Evolutionary conservation across 2,113 vertebrate species (phyloP).

Genomic region (Pseudonaja textilis): DNA sequence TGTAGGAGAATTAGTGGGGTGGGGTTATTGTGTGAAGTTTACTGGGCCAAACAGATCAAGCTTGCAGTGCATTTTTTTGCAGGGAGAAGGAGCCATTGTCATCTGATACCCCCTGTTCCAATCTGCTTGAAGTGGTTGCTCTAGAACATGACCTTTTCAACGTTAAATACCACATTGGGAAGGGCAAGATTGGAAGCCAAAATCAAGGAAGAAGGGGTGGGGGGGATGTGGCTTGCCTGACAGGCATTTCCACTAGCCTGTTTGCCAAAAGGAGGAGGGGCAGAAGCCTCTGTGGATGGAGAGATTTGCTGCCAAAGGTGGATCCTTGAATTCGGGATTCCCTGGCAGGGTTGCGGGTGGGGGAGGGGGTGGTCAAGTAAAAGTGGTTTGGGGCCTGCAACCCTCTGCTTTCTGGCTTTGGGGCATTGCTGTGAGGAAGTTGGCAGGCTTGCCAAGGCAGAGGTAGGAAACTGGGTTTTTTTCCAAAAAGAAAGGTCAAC

Average conservation of each 20-base stretch:
- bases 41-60: neutral
- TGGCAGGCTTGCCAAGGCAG: neutral
- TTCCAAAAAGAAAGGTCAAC: conserved; percentile 28
- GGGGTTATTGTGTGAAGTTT: neutral
- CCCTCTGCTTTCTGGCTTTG: neutral
- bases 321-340: neutral
- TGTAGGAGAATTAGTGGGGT: neutral
- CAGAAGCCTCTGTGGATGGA: neutral
- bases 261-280: conserved; percentile 2
- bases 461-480: conserved; percentile 21
- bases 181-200: neutral
- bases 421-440: neutral
- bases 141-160: neutral
- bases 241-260: neutral
- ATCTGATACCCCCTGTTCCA: neutral
- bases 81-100: neutral
- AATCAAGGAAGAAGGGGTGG: neutral
- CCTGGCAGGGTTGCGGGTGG: neutral
- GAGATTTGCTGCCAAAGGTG: neutral
- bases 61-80: neutral
- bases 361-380: neutral
- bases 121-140: neutral
- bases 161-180: conserved; percentile 13
- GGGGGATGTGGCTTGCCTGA: conserved; percentile 13
- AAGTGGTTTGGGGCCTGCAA: too few relatives aligned